Evolutionary conservation across 1,140 invertebrate genomes (phyloP).

Genomic region (Brachionus paranguensis): DNA sequence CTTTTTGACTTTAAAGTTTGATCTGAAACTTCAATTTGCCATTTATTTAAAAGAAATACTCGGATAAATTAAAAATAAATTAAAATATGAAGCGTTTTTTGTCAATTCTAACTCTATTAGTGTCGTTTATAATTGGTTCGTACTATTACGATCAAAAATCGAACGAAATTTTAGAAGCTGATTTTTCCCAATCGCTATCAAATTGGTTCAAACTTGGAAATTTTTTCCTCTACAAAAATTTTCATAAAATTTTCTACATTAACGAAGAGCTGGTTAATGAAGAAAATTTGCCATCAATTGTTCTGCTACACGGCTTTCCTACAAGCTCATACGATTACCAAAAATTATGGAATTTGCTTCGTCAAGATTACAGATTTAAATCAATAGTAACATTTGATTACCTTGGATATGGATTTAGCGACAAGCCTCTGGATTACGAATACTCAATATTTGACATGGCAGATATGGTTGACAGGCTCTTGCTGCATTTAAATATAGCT

Average conservation of each 20-base stretch:
- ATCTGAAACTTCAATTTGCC: no score
- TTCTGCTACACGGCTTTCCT: constrained; percentile 54
- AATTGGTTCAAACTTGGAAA: neutral
- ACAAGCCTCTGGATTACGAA: constrained; percentile 51
- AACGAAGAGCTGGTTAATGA: neutral
- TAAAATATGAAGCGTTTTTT: neutral
- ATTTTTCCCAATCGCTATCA: neutral
- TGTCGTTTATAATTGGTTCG: neutral
- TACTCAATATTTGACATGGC: constrained; percentile 53
- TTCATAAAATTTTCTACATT: constrained; percentile 27
- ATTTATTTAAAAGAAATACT: neutral
- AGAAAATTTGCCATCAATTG: constrained; percentile 41
- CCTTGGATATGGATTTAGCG: constrained; percentile 53
- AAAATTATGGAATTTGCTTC: constrained; percentile 30
- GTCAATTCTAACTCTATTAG: neutral
- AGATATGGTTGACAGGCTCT: constrained; percentile 46
- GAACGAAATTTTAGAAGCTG: neutral
- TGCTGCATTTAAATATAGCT: constrained; percentile 42
- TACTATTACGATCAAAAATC: neutral
- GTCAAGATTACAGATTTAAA: constrained; percentile 45
- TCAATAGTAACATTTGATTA: constrained; percentile 50
- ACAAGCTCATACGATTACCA: constrained; percentile 52
- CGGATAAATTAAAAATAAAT: neutral
- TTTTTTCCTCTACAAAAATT: neutral
- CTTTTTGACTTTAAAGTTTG: no score